Base-by-base conservation (phyloP, 37 sponge, comb jelly and placozoan genomes). In the Beroe ovata region DNA sequence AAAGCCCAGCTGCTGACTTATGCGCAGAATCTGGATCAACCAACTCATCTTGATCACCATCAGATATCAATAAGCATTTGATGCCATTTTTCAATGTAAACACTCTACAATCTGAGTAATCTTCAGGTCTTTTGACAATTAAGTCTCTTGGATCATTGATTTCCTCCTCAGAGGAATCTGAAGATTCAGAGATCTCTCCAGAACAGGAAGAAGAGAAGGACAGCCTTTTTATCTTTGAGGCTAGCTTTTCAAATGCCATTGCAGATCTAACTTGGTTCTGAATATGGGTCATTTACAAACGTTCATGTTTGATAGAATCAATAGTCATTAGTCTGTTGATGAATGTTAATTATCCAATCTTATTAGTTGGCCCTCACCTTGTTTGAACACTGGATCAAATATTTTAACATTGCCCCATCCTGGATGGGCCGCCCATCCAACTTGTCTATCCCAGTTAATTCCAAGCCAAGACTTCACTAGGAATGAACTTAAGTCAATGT, bases 111-210 rank as follows among this genome's bases (percentile, higher is more conserved):
- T 77, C 38, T 4, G 22, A 21, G 23, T 77, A 30, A 4, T 21
- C n/a, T 42, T 77, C 84, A 19, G 84, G 84, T 41, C 33, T 77
- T 77, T 77, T 3, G 20, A 77, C 84, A 40, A 77, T 77, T 77
- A 8, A n/a, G 41, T 77, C 84, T 23, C 84, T 8, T 30, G 84
- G 84, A 77, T 77, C 84, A 42, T 77, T 47, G 11, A 47, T 11
- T 11, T 47, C 54, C 6, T 6, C 11, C 6, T 11, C 11, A 47
- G 54, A 47, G 11, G 54, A 47, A 11, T 47, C 54, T 47, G 54
- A 47, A 16, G 54, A 47, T 47, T 47, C 54, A 16, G 54, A 47
- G 54, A 16, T 16, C 6, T 47, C 54, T 11, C 54, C 54, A 47
- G 54, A 47, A 47, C 54, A 47, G 11, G 54, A 47, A 16, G 54